Evolutionary conservation across 2,888 invertebrate species (phyloP).

Genomic region (Drosophila kokeensis): DNA sequence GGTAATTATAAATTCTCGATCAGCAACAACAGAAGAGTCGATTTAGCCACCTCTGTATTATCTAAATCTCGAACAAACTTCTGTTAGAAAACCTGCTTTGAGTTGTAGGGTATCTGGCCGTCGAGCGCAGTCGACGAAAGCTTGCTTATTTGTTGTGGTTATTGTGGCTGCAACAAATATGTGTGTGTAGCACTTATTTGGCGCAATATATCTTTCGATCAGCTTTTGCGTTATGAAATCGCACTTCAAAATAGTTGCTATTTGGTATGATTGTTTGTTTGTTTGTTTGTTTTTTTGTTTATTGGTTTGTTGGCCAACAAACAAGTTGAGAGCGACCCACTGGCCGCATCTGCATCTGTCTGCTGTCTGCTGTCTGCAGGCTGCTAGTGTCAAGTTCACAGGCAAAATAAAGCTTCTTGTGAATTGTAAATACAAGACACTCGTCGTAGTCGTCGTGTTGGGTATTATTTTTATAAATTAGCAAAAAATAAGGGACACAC

Average conservation of each 20-base stretch:
- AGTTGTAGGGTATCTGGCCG: neutral
- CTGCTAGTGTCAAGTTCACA: constrained; percentile 60
- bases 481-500: constrained; percentile 61
- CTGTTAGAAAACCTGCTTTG: neutral
- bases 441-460: constrained; percentile 38
- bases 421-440: neutral
- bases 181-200: constrained; percentile 30
- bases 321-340: constrained; percentile 47
- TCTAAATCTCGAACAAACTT: too few species aligned
- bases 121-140: neutral
- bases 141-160: neutral
- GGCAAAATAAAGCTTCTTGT: constrained; percentile 18
- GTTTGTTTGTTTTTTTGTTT: constrained; percentile 4
- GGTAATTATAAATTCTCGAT: too few species aligned
- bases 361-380: neutral
- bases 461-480: constrained; percentile 81
- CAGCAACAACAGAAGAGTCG: too few species aligned
- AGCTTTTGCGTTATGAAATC: constrained; percentile 51
- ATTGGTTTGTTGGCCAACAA: constrained; percentile 49
- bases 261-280: constrained; percentile 13
- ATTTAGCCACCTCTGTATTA: too few species aligned
- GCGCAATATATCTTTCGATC: constrained; percentile 23
- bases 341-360: constrained; percentile 25
- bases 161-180: constrained; percentile 5
- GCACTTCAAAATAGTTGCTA: constrained; percentile 35